phyloP scores from a whole-genome alignment of 2,113 vertebrate species.

The Microtus montanus region DNA sequence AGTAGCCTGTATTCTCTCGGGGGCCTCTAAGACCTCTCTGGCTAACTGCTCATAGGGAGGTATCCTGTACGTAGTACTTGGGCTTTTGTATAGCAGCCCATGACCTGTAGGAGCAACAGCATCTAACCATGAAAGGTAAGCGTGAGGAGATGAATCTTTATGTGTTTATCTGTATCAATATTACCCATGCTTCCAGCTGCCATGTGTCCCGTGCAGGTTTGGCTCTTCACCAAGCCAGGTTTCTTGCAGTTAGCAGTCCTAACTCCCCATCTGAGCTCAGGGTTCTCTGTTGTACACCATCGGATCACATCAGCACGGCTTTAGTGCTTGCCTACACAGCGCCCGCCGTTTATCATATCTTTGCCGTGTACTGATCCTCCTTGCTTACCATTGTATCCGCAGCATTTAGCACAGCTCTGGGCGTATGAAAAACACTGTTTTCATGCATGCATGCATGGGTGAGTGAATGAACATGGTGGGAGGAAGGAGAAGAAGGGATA shows the following conservation, averaged over 20 bases:
- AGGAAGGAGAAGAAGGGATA: background rate
- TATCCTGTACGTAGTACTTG: background rate
- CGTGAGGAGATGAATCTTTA: background rate
- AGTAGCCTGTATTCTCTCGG: background rate
- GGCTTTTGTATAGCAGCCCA: background rate
- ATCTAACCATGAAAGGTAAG: background rate
- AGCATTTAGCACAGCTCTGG: background rate
- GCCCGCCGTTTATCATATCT: background rate
- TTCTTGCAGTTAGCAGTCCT: background rate
- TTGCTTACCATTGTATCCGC: background rate
- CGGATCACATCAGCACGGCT: background rate
- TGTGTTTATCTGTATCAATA: constrained; percentile 1
- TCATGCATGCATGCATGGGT: background rate
- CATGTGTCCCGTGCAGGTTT: background rate
- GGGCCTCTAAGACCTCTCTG: background rate
- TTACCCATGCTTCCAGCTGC: background rate
- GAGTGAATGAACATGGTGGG: background rate
- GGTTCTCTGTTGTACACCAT: background rate
- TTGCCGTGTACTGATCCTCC: background rate
- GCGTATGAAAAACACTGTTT: background rate
- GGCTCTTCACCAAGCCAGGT: background rate
- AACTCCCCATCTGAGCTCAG: background rate
- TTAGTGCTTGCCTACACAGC: background rate
- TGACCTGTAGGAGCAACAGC: background rate
- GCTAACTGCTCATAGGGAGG: background rate